phyloP scores from a whole-genome alignment of 2,888 invertebrate species.

The Hyposoter dolosus region DNA sequence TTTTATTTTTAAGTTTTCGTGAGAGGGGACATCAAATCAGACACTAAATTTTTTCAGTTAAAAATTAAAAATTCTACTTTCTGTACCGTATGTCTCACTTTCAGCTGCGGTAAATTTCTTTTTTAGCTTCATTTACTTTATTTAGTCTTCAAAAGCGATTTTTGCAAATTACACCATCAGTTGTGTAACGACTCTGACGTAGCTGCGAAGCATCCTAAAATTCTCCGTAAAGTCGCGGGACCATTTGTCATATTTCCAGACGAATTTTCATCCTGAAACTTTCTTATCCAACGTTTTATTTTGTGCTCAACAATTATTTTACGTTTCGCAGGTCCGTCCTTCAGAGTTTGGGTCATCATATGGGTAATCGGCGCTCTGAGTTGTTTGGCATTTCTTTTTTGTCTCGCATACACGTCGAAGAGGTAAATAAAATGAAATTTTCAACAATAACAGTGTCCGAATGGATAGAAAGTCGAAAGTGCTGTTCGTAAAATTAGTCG shows the following conservation, averaged over 20 bases:
- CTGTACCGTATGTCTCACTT: conserved; percentile 6
- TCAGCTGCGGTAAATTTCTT: conserved; percentile 3
- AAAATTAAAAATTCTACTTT: conserved; percentile 11
- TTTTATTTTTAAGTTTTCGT: too few species aligned
- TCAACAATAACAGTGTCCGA: background rate
- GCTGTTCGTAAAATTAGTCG: background rate
- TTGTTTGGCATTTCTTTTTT: conserved; percentile 74
- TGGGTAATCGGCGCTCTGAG: conserved; percentile 79
- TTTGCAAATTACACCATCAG: conserved; percentile 44
- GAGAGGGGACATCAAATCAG: too few species aligned
- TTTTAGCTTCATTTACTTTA: conserved; percentile 37
- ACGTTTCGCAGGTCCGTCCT: conserved; percentile 77
- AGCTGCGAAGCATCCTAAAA: conserved; percentile 39
- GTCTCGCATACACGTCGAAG: conserved; percentile 79
- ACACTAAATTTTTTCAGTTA: too few species aligned
- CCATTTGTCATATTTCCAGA: background rate
- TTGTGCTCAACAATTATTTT: conserved; percentile 12
- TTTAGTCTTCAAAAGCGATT: conserved; percentile 38
- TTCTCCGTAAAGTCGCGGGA: background rate
- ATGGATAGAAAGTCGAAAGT: background rate
- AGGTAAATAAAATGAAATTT: conserved; percentile 72
- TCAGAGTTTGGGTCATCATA: conserved; percentile 76
- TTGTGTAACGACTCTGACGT: conserved; percentile 41
- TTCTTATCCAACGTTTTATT: background rate
- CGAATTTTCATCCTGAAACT: background rate